Evolutionary conservation across 2,888 invertebrate species (phyloP).

Genomic region (Danaus chrysippus): DNA sequence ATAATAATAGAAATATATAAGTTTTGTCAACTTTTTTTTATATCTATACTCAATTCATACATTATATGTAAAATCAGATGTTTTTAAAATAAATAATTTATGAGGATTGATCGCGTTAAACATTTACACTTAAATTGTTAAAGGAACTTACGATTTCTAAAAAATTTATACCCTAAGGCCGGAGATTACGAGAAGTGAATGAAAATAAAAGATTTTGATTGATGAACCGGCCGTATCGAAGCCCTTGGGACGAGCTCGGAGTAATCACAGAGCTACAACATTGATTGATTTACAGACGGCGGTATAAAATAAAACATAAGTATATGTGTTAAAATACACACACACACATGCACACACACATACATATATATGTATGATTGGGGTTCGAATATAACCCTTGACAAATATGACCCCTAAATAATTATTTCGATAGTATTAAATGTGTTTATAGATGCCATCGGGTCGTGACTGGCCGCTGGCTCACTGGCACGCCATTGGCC

Average conservation of each 20-base stretch:
- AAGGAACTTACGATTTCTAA: conserved; percentile 20
- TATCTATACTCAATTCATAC: too few species aligned
- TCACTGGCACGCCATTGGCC: conserved; percentile 51
- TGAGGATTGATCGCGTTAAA: not conserved
- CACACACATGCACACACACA: too few species aligned
- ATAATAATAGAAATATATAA: too few species aligned
- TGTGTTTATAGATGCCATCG: conserved; percentile 32
- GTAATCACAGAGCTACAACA: conserved; percentile 39
- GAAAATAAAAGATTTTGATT: conserved; percentile 45
- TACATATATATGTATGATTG: too few species aligned
- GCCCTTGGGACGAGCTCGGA: conserved; percentile 37
- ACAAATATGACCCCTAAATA: too few species aligned
- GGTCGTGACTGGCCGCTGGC: conserved; percentile 63
- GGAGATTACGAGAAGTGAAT: conserved; percentile 20
- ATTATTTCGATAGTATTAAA: too few species aligned
- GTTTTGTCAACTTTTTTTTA: too few species aligned
- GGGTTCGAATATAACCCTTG: too few species aligned
- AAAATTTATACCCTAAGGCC: conserved; percentile 14
- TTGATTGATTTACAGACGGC: conserved; percentile 47
- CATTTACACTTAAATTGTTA: not conserved
- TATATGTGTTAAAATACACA: not conserved
- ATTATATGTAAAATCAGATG: too few species aligned
- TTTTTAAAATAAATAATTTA: too few species aligned
- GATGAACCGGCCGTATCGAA: conserved; percentile 46
- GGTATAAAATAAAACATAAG: conserved; percentile 10